These are phyloP conservation scores for Bombus affinis DNA, from an alignment of 1,140 invertebrate species.

Conservation along the genomic window DNA sequence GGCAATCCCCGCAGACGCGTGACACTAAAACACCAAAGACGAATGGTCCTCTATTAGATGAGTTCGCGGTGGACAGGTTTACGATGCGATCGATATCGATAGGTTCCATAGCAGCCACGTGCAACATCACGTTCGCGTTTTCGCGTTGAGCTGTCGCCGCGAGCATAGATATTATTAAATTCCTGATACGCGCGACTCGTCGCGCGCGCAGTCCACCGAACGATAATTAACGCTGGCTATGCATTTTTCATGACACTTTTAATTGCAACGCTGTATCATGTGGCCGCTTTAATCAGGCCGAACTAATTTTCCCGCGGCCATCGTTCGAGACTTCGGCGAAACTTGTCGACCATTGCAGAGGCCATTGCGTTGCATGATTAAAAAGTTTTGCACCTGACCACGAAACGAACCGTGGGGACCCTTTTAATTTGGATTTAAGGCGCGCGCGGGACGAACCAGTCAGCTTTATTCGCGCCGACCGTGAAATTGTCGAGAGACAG, in stretches of 20 bases:
- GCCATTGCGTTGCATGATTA: slow-evolving; percentile 8
- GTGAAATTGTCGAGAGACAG: not conserved
- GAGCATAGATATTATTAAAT: slow-evolving; percentile 42
- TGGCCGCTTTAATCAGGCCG: slow-evolving; percentile 26
- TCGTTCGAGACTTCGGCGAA: not conserved
- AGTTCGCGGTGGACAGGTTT: not conserved
- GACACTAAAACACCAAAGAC: slow-evolving; percentile 50
- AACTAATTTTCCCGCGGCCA: slow-evolving; percentile 11
- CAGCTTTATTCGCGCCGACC: not conserved
- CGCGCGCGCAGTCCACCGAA: not conserved
- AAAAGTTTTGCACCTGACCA: slow-evolving; percentile 1
- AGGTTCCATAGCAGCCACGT: not conserved
- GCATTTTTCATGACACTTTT: slow-evolving; percentile 36
- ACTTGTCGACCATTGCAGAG: not conserved
- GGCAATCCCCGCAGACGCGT: slow-evolving; percentile 13
- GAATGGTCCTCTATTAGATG: slow-evolving; percentile 31
- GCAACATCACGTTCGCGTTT: not conserved
- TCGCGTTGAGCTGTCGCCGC: not conserved
- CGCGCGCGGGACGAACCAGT: not conserved
- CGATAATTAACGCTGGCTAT: slow-evolving; percentile 28
- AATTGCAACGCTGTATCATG: slow-evolving; percentile 8
- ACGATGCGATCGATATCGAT: slow-evolving; percentile 24
- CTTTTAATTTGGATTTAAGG: not conserved
- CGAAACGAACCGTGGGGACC: not conserved
- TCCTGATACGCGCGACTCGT: slow-evolving; percentile 5